Percentiles rank a stretch among this genome's conserved stretches.
These are phyloP conservation scores for Zaprionus davidi DNA, from an alignment of 1,140 invertebrate species.

Conservation along the genomic window DNA sequence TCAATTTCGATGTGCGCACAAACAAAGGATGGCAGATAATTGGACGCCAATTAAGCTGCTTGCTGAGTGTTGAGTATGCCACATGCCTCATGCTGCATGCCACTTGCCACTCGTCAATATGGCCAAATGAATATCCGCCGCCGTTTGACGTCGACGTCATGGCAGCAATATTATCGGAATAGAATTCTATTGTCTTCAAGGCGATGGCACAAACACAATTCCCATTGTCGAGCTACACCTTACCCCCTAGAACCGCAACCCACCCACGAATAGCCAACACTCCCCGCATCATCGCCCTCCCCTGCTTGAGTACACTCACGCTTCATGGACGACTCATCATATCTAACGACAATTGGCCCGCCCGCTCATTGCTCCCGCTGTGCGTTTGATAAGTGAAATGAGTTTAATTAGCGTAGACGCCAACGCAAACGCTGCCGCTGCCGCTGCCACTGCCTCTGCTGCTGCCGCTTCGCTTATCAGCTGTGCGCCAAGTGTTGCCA, in stretches of 20 bases:
- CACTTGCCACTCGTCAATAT: conserved; percentile 4
- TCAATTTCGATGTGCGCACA: not conserved
- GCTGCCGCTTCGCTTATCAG: conserved; percentile 46
- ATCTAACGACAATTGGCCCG: conserved; percentile 52
- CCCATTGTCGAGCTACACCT: not conserved
- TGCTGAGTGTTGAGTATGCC: not conserved
- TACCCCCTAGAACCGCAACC: not conserved
- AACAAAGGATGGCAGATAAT: conserved; percentile 26
- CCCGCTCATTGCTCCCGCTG: conserved; percentile 48
- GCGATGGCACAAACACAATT: conserved; percentile 29
- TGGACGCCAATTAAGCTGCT: conserved; percentile 18
- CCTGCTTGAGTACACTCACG: not conserved
- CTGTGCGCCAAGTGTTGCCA: conserved; percentile 52
- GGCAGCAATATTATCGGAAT: conserved; percentile 36
- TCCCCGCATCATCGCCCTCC: not conserved
- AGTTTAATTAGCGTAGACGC: conserved; percentile 69
- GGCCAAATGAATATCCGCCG: conserved; percentile 21
- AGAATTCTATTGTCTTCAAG: conserved; percentile 38
- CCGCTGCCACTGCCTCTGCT: not conserved
- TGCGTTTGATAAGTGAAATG: conserved; percentile 74
- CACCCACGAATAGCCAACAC: no score
- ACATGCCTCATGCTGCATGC: conserved; percentile 1
- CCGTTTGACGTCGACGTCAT: not conserved
- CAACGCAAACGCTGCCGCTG: conserved; percentile 21
- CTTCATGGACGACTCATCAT: conserved; percentile 29